These are phyloP conservation scores for Pangasianodon hypophthalmus DNA, from an alignment of 2,113 vertebrate species.

Conservation along the genomic window DNA sequence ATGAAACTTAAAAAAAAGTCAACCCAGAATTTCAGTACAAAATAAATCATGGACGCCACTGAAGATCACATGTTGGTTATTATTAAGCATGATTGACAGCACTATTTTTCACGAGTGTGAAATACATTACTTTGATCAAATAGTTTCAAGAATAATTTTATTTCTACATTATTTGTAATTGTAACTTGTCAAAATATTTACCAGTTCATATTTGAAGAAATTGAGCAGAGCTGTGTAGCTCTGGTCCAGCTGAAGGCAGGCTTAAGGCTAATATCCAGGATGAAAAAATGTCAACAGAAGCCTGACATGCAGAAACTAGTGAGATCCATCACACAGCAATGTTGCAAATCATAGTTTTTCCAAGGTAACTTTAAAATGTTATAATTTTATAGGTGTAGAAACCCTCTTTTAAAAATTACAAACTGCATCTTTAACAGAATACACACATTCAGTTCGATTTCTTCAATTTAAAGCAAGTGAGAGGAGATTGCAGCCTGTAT, in stretches of 20 bases:
- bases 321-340: neutral
- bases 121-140: neutral
- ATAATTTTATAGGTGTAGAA: neutral
- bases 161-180: neutral
- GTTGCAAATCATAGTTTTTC: neutral
- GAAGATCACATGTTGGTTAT: neutral
- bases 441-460: neutral
- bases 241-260: neutral
- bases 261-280: neutral
- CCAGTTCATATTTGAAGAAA: neutral
- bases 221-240: neutral
- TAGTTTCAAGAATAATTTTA: neutral
- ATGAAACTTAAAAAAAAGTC: too few relatives aligned
- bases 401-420: neutral
- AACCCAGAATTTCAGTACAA: too few relatives aligned
- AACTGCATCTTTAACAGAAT: neutral
- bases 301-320: neutral
- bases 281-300: neutral
- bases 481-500: neutral
- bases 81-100: neutral
- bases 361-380: neutral
- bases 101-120: neutral
- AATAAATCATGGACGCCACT: neutral
- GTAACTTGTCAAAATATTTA: neutral
- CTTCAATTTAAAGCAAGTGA: neutral